These are phyloP conservation scores for Drosophila nannoptera DNA, from an alignment of 1,140 invertebrate genomes.

Conservation along the genomic window DNA sequence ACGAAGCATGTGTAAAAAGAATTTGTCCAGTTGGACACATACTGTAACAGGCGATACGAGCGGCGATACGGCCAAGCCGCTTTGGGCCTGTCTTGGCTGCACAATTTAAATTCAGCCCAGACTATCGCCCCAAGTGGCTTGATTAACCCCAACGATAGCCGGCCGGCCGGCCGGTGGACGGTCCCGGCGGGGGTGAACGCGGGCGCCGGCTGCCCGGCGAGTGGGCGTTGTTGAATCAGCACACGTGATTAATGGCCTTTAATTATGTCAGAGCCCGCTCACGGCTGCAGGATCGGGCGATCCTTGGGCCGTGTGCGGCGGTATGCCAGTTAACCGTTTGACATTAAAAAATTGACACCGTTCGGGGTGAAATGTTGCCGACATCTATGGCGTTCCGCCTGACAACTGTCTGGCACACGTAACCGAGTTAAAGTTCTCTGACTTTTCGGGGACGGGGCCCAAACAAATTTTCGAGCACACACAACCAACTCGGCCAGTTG, in stretches of 20 bases:
- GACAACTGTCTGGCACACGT: conserved; percentile 75
- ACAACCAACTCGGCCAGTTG: conserved; percentile 21
- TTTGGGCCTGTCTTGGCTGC: conserved; percentile 39
- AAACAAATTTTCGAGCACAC: conserved; percentile 57
- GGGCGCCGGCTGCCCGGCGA: not conserved
- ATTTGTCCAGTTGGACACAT: conserved; percentile 59
- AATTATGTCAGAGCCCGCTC: conserved; percentile 68
- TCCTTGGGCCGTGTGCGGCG: conserved; percentile 3
- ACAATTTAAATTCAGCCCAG: conserved; percentile 49
- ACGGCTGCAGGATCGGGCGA: conserved; percentile 30
- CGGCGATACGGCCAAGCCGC: conserved; percentile 27
- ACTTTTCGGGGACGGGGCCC: not conserved
- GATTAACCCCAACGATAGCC: conserved; percentile 63
- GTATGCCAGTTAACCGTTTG: conserved; percentile 69
- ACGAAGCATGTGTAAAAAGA: conserved; percentile 51
- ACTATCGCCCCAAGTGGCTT: conserved; percentile 57
- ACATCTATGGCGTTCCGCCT: conserved; percentile 41
- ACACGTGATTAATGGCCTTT: conserved; percentile 77
- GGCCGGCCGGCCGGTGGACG: conserved; percentile 12
- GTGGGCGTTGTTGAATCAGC: conserved; percentile 75
- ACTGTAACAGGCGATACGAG: conserved; percentile 41
- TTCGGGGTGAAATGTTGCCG: conserved; percentile 75
- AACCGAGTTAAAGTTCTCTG: conserved; percentile 49
- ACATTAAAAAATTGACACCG: conserved; percentile 79
- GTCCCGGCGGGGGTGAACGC: too few relatives aligned